Conservation (phyloP, 2,888 invertebrate species). For the Microchrysa polita region DNA sequence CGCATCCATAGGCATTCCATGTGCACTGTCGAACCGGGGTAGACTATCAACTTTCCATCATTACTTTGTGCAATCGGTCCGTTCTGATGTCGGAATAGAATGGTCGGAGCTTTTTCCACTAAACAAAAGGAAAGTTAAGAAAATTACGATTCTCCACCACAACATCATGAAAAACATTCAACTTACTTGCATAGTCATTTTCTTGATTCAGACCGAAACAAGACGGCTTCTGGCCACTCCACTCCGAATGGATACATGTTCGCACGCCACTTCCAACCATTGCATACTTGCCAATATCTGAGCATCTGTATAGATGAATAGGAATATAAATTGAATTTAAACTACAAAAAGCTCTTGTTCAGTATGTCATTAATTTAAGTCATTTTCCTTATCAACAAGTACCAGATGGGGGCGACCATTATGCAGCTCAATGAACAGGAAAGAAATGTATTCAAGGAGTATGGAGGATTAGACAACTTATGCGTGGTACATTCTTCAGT, state of each 20-base stretch:
- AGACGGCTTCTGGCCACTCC: slow-evolving; percentile 81
- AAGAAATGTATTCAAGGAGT: slow-evolving; percentile 18
- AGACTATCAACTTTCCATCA: slow-evolving; percentile 84
- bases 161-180: not conserved
- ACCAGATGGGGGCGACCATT: slow-evolving; percentile 42
- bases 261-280: slow-evolving; percentile 79
- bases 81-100: slow-evolving; percentile 80
- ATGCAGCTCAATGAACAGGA: slow-evolving; percentile 23
- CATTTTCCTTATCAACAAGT: slow-evolving; percentile 36
- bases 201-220: slow-evolving; percentile 86
- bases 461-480: no score
- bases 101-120: slow-evolving; percentile 89
- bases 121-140: slow-evolving; percentile 50
- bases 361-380: not conserved
- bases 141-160: not conserved
- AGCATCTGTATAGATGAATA: slow-evolving; percentile 75
- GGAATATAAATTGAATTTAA: not conserved
- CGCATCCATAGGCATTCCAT: slow-evolving; percentile 91
- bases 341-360: no score
- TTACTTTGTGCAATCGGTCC: slow-evolving; percentile 89
- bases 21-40: slow-evolving; percentile 85
- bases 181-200: slow-evolving; percentile 84
- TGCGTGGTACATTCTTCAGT: not conserved
- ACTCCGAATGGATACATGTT: slow-evolving; percentile 79
- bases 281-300: slow-evolving; percentile 86